These are phyloP conservation scores for Pseudois nayaur DNA, from an alignment of 2,113 vertebrate species.

Conservation along the genomic window DNA sequence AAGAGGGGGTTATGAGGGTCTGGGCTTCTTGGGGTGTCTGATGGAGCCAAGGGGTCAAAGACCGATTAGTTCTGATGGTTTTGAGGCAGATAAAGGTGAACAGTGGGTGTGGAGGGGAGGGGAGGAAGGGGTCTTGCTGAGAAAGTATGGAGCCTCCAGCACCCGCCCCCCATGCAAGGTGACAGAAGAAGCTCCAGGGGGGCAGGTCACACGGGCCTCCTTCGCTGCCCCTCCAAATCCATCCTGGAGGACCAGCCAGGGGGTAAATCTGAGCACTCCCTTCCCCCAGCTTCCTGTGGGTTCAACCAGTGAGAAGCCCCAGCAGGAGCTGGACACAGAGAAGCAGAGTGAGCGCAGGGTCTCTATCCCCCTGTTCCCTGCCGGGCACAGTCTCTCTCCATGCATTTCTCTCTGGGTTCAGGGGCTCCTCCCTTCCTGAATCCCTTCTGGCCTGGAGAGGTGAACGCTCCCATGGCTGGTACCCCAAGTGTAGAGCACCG, in stretches of 20 bases:
- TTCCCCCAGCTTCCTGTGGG: neutral
- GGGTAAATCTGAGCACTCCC: neutral
- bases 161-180: accelerated
- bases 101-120: neutral
- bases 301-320: neutral
- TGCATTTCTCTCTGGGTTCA: neutral
- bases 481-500: neutral
- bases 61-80: neutral
- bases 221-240: neutral
- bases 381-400: neutral
- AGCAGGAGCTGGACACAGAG: neutral
- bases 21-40: neutral
- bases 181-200: too few species aligned
- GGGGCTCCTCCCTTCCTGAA: too few species aligned
- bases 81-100: neutral
- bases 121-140: too few species aligned
- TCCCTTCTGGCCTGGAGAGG: neutral
- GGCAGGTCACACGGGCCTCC: neutral
- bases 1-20: neutral
- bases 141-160: neutral
- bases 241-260: neutral
- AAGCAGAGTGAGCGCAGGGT: neutral
- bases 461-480: neutral
- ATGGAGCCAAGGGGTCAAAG: neutral
- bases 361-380: neutral